Evolutionary conservation across 2,888 invertebrate species (phyloP).

Genomic region (Bhutanitis thaidina): DNA sequence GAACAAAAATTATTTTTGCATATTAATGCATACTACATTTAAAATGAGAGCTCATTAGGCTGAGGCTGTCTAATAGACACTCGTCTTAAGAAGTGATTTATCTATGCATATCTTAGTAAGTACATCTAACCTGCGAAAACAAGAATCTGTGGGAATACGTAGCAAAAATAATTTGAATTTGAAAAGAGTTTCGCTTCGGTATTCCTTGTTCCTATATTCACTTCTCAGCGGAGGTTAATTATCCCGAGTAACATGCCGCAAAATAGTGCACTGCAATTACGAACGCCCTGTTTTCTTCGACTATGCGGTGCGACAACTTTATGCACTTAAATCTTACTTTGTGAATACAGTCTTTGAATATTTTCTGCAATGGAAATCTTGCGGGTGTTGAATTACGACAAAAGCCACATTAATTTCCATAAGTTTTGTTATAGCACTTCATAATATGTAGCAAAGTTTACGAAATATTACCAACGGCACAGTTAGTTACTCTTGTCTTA

Average conservation of each 20-base stretch:
- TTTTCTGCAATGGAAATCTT: conserved; percentile 21
- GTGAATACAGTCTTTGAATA: conserved; percentile 33
- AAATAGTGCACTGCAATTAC: conserved; percentile 49
- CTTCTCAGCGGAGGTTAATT: conserved; percentile 45
- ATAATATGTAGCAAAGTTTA: no score
- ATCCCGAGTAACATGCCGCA: conserved; percentile 46
- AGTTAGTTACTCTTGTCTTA: no score
- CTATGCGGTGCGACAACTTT: conserved; percentile 28
- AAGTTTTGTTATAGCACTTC: background rate
- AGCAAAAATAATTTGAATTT: conserved; percentile 20
- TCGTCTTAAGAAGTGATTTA: no score
- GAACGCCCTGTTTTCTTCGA: conserved; percentile 40
- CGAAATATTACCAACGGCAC: no score
- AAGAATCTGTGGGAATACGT: background rate
- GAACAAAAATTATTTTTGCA: no score
- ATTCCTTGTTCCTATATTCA: conserved; percentile 39
- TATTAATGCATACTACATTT: no score
- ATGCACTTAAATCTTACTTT: conserved; percentile 40
- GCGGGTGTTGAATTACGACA: background rate
- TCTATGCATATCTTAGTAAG: no score
- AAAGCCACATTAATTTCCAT: background rate
- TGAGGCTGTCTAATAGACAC: no score
- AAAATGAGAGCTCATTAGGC: no score
- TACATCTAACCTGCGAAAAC: no score
- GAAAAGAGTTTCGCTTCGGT: conserved; percentile 29